Percentiles rank a stretch among this genome's conserved stretches.
Evolutionary conservation across 2,888 invertebrate species (phyloP).

Genomic region (Diaprepes abbreviatus): DNA sequence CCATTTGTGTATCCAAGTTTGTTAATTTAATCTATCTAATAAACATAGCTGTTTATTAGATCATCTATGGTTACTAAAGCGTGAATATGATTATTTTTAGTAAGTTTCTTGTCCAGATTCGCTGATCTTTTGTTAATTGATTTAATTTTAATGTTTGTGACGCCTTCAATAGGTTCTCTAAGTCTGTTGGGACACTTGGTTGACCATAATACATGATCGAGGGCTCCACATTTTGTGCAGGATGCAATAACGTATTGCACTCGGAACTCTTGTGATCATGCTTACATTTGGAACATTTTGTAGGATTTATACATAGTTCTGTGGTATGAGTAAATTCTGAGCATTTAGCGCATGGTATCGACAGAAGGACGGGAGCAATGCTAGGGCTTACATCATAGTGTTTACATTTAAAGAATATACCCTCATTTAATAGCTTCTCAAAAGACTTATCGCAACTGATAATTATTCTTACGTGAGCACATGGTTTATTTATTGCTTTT

Average conservation of each 20-base stretch:
- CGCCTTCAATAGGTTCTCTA: not conserved
- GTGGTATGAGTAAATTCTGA: not conserved
- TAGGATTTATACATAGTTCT: not conserved
- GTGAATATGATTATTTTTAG: not conserved
- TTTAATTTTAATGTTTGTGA: not conserved
- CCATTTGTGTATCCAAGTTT: constrained; percentile 28
- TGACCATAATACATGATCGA: not conserved
- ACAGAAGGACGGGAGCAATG: not conserved
- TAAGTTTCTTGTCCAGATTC: not conserved
- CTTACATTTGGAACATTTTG: not conserved
- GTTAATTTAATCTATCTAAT: constrained; percentile 37
- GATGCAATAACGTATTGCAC: not conserved
- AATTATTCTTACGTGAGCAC: not conserved
- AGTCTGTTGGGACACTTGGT: not conserved
- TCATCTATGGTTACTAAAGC: constrained; percentile 35
- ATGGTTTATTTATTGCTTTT: not conserved
- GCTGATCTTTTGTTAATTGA: not conserved
- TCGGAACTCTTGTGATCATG: not conserved
- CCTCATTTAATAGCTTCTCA: not conserved
- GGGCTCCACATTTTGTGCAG: not conserved
- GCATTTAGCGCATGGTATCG: not conserved
- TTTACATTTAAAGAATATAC: not conserved
- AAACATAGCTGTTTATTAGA: constrained; percentile 23
- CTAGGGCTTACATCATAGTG: not conserved
- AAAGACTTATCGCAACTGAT: not conserved